phyloP scores from a whole-genome alignment of 2,888 invertebrate species.

The Eledone cirrhosa region DNA sequence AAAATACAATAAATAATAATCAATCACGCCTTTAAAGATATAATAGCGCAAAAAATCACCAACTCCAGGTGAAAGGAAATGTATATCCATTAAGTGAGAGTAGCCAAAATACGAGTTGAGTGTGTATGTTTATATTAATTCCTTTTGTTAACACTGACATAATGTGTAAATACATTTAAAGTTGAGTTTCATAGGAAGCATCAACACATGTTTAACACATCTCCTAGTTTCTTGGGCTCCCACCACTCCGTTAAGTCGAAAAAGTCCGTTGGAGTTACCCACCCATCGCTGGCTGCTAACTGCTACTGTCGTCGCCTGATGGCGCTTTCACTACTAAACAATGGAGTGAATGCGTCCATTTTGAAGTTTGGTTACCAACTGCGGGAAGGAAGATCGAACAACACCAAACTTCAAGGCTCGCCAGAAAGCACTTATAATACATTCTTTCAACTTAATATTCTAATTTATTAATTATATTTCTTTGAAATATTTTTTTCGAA shows the following conservation, averaged over 20 bases:
- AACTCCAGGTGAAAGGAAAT: conserved; percentile 32
- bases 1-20: conserved; percentile 56
- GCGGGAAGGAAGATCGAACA: conserved; percentile 21
- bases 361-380: conserved; percentile 32
- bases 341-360: conserved; percentile 52
- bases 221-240: conserved; percentile 33
- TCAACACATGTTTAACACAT: conserved; percentile 24
- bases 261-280: conserved; percentile 51
- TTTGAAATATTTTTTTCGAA: background rate
- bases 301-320: conserved; percentile 55
- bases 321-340: conserved; percentile 54
- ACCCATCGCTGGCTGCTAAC: conserved; percentile 50
- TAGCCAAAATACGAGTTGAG: background rate
- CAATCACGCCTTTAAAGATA: conserved; percentile 41
- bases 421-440: conserved; percentile 18
- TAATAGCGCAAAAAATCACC: conserved; percentile 29
- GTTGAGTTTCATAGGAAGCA: conserved; percentile 31
- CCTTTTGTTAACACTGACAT: conserved; percentile 31
- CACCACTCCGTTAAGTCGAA: conserved; percentile 35
- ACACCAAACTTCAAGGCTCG: conserved; percentile 14
- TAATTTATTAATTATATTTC: background rate
- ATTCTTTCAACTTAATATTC: background rate
- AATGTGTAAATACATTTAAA: conserved; percentile 34
- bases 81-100: conserved; percentile 15
- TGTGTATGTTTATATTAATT: conserved; percentile 29